phyloP scores from a whole-genome alignment of 2,888 invertebrate genomes.

The Marronus borbonicus region DNA sequence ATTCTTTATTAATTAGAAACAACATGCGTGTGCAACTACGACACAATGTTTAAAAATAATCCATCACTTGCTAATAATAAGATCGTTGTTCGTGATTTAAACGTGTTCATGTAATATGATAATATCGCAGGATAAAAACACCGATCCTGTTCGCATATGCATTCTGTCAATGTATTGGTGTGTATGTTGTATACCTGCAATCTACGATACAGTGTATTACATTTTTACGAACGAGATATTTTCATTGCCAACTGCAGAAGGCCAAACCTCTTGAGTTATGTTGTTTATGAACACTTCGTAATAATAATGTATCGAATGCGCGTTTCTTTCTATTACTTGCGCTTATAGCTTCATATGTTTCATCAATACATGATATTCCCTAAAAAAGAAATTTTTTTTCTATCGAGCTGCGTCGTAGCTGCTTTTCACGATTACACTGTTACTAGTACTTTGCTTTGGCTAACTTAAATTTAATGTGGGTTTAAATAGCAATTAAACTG shows the following conservation, averaged over 20 bases:
- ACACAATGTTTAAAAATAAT: constrained; percentile 50
- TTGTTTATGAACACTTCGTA: constrained; percentile 32
- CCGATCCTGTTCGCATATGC: background rate
- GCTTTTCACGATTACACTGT: too few species aligned
- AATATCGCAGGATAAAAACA: constrained; percentile 40
- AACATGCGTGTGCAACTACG: constrained; percentile 13
- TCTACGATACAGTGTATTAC: constrained; percentile 20
- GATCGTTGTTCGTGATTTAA: constrained; percentile 44
- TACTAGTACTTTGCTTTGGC: too few species aligned
- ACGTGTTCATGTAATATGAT: constrained; percentile 48
- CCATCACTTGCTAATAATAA: constrained; percentile 52
- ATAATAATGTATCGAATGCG: constrained; percentile 36
- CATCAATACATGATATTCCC: too few species aligned
- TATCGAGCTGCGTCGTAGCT: too few species aligned
- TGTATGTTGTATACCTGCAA: background rate
- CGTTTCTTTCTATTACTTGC: constrained; percentile 31
- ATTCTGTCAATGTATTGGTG: background rate
- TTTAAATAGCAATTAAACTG: too few species aligned
- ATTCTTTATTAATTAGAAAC: constrained; percentile 36
- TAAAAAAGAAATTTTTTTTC: too few species aligned
- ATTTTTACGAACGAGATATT: constrained; percentile 55
- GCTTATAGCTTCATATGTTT: background rate
- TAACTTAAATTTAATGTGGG: too few species aligned
- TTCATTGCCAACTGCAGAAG: constrained; percentile 58
- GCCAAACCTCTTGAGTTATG: constrained; percentile 56